Evolutionary conservation across 2,888 invertebrate genomes (phyloP), one percentile per base, ranked within the genome.

Genomic region (Pseudanteris insignis): DNA sequence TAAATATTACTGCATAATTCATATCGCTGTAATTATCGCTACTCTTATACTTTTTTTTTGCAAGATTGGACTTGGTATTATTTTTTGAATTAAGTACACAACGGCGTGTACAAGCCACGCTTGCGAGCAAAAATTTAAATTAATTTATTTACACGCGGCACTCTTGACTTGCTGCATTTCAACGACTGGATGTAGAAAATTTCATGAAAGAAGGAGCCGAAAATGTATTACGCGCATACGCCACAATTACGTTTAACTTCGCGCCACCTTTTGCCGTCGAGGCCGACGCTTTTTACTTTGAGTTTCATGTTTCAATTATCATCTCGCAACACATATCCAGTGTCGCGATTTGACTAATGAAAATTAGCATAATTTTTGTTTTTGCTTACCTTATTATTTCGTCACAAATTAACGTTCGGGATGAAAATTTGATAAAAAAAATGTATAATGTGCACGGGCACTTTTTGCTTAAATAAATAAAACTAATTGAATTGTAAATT

Each of bases 1-100:
- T 50, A 58, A 58, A 48, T 43, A 50, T 50, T 50, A 32, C 12
- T 58, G 50, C 48, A 58, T 58, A 44, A 58, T 58, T 58, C 57
- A 58, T 58, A 50, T 33, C 33, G 57, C 26, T 28, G 48, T 58
- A 50, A 50, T 58, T 58, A 58, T 48, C 33, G 40, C 34, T 46
- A 34, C 38, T 40, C 46, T 51, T 58, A 50, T 58, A 51, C 43
- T 46, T 58, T 58, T 51, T 38, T 44, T 40, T 38, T 41, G 57
- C 55, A 47, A 57, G 55, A 57, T 57, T 57, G 55, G 43, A 50
- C 57, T 48, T 48, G 48, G 50, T 51, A 46, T 58, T 58, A 59
- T 51, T 59, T 40, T n/a, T n/a, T n/a, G n/a, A n/a, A n/a, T n/a
- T n/a, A n/a, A n/a, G n/a, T n/a, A n/a, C n/a, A n/a, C n/a, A n/a